Evolutionary conservation across 35 echinoderm and acorn worm genomes (phyloP), one percentile per base, ranked within the genome.

Genomic region (Eucidaris tribuloides): DNA sequence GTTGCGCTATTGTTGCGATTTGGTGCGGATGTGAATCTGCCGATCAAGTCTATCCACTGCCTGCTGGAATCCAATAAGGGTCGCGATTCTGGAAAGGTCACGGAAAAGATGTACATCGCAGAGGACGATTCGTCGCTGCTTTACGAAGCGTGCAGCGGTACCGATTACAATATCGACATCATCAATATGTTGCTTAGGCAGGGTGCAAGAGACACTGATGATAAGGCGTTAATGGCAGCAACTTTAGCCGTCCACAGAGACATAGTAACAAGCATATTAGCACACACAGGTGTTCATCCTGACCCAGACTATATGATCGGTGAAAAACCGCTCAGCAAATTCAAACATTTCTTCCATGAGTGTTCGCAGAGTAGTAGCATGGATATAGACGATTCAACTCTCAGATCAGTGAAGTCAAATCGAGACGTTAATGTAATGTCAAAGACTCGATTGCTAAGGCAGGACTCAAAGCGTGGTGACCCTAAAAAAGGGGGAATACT

Each of bases 11-110:
- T 99, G 23, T 64, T 99, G 33, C 78, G 81, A 30, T 72, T 93
- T 19, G 96, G 96, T 20, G 96, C 96, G 15, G 87, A 99, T 46
- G 83, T 93, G 3, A 99, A 93, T 76, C 77, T 89, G n/a, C 96
- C 86, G 0, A 64, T 99, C 14, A 89, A 90, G 45, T 90, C 90
- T 17, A 83, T 97, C 1, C 61, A 88, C 39, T 81, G 89, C 30
- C 86, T 97, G 32, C 88, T 92, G 78, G 61, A 49, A 14, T 71
- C 81, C 19, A 45, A 32, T 24, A 48, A 81, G 54, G 64, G 79
- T 18, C 44, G 65, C 40, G 43, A 80, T 71, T 9, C 41, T 48
- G 34, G 24, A 48, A 71, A 43, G 46, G 65, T 92, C 7, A 76
- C 27, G 22, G 83, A 87, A 45, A 79, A 83, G 41, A 46, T 90